Evolutionary conservation across 2,888 invertebrate species (phyloP).

Genomic region (Oxystoma pomonae): DNA sequence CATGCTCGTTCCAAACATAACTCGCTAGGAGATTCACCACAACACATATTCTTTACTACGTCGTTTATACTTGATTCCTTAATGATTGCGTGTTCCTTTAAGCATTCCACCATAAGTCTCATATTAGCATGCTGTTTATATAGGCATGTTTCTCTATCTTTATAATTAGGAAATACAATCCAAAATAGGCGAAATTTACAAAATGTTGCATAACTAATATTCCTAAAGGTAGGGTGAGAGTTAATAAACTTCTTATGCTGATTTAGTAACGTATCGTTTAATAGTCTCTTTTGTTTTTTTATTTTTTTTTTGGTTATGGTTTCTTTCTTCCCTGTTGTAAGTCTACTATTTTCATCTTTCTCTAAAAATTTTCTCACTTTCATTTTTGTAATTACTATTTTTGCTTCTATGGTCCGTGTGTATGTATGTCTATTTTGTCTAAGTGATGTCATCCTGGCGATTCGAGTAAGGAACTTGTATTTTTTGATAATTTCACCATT

Average conservation of each 20-base stretch:
- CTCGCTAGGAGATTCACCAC: constrained; percentile 10
- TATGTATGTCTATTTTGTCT: not conserved
- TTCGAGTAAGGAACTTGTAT: not conserved
- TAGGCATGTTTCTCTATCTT: constrained; percentile 15
- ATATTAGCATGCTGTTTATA: constrained; percentile 9
- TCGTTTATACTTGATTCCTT: not conserved
- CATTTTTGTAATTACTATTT: too few species aligned
- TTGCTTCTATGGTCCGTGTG: not conserved
- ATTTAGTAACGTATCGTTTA: constrained; percentile 11
- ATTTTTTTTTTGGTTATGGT: constrained; percentile 11
- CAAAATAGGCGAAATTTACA: constrained; percentile 16
- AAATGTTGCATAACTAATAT: constrained; percentile 15
- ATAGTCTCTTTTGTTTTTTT: constrained; percentile 14
- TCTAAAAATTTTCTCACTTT: constrained; percentile 9
- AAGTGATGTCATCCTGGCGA: too few species aligned
- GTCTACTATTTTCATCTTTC: constrained; percentile 12
- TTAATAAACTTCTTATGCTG: constrained; percentile 11
- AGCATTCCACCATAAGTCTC: constrained; percentile 7
- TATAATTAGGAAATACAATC: constrained; percentile 1
- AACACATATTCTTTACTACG: not conserved
- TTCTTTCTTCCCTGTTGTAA: constrained; percentile 14
- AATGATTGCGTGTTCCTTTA: constrained; percentile 7
- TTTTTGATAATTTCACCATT: not conserved
- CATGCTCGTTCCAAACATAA: constrained; percentile 15
- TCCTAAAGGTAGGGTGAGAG: too few species aligned